Conservation (phyloP, 2,888 invertebrate genomes). For the Priocnemis perturbator region DNA sequence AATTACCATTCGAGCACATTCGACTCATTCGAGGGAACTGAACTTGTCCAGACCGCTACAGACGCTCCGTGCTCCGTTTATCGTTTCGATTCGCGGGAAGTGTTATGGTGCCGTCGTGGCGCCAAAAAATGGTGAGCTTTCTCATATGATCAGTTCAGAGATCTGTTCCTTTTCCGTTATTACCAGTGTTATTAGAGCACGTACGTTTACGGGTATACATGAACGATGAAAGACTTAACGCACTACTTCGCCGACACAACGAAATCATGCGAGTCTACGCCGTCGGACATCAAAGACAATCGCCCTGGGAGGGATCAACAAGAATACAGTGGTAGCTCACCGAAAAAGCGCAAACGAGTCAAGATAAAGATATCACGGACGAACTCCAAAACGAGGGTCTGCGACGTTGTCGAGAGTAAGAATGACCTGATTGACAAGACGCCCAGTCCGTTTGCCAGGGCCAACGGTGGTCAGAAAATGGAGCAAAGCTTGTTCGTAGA, state of each 20-base stretch:
- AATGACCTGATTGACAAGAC: slow-evolving; percentile 61
- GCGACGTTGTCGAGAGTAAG: slow-evolving; percentile 57
- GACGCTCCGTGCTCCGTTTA: no score
- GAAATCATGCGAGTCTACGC: slow-evolving; percentile 38
- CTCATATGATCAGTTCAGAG: background rate
- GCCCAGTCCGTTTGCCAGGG: slow-evolving; percentile 52
- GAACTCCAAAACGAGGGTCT: slow-evolving; percentile 40
- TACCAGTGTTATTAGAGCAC: background rate
- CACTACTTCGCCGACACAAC: slow-evolving; percentile 61
- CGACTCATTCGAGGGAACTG: no score
- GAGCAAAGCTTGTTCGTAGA: slow-evolving; percentile 13
- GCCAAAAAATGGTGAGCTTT: slow-evolving; percentile 39
- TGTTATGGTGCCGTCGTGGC: slow-evolving; percentile 29
- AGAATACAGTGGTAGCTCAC: slow-evolving; percentile 6
- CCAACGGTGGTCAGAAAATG: slow-evolving; percentile 9
- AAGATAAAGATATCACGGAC: slow-evolving; percentile 60
- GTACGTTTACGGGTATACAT: background rate
- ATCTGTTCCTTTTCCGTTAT: background rate
- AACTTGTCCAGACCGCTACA: no score
- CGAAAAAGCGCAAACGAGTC: slow-evolving; percentile 56
- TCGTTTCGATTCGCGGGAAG: no score
- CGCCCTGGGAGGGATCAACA: slow-evolving; percentile 11
- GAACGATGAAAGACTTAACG: slow-evolving; percentile 65
- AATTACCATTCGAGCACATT: no score
- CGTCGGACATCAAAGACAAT: slow-evolving; percentile 35